Base-by-base conservation (phyloP, 2,888 invertebrate species). In the Ormyrus rosae region DNA sequence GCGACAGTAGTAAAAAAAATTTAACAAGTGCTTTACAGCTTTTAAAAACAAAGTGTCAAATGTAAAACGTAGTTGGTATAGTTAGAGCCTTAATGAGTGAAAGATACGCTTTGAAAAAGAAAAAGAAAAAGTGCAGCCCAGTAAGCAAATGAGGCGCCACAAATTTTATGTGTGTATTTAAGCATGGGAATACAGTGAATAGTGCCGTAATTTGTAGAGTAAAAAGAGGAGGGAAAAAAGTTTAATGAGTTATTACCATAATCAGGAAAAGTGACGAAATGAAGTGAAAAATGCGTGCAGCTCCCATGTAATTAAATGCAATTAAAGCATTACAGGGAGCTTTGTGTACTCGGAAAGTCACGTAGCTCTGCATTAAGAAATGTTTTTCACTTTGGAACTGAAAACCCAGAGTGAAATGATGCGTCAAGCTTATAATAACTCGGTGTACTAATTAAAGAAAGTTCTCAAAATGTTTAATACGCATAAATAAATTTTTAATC, bases 191-290 rank as follows among this genome's bases (percentile, higher is more conserved):
- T 19, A 19, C 19, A 19, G 19, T 19, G 19, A 19, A 19, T 19
- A 19, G 13, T 69, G 5, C 51, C 55, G 11, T 34, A 46, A 34
- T 68, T 34, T 51, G 13, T 10, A 51, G n/a, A 19, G 51, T 4
- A 7, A 34, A n/a, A 53, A 68, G 53, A 45, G 48, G 45, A 56
- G 19, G 51, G 46, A 13, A 19, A 19, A 19, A 19, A 19, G 19
- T 9, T 64, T 73, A 73, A 63, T 13, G 72, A 72, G 72, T 13
- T 45, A 70, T 77, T 77, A 45, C n/a, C 56, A 70, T 70, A 63
- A 77, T 70, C 64, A 46, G 55, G 55, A n/a, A 48, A 48, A n/a
- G 48, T 78, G 78, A 67, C 67, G 78, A 67, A 78, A 78, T 46
- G 5, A n/a, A 19, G 45, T 70, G 63, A 69, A 77, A 76, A 71